Conservation (phyloP, 2,888 invertebrate genomes). For the Coelopa pilipes region DNA sequence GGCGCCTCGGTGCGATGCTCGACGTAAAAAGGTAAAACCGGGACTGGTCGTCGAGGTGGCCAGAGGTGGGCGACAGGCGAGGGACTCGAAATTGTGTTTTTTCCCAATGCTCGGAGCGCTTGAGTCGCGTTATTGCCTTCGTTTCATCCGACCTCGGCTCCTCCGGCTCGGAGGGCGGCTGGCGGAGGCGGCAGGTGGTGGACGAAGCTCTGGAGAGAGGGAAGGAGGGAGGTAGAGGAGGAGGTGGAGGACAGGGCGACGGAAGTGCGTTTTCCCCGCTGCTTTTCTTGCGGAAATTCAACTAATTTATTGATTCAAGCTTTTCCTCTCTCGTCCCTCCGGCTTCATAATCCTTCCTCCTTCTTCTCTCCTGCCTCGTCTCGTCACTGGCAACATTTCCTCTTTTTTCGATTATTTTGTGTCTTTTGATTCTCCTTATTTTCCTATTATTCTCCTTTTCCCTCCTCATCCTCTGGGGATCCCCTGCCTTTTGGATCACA, state of each 20-base stretch:
- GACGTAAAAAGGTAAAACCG: conserved; percentile 21
- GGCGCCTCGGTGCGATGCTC: no score
- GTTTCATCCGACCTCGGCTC: neutral
- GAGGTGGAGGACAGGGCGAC: no score
- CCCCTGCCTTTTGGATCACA: no score
- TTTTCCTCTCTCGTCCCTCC: neutral
- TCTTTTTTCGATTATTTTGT: no score
- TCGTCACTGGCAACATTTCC: neutral
- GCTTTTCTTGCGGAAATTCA: conserved; percentile 29
- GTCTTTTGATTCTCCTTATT: no score
- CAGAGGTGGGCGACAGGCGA: neutral
- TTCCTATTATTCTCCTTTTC: no score
- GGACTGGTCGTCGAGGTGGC: neutral
- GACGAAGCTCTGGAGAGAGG: no score
- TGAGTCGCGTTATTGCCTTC: neutral
- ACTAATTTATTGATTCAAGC: conserved; percentile 30
- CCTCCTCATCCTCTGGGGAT: no score
- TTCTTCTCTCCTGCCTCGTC: neutral
- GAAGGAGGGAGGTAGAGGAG: no score
- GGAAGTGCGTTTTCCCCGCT: neutral
- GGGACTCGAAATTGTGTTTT: conserved; percentile 18
- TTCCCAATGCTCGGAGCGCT: neutral
- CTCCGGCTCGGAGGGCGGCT: no score
- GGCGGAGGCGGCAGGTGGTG: no score
- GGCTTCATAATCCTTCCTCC: neutral